Conservation (phyloP, 2,888 invertebrate genomes). For the Punctoribates punctum region DNA sequence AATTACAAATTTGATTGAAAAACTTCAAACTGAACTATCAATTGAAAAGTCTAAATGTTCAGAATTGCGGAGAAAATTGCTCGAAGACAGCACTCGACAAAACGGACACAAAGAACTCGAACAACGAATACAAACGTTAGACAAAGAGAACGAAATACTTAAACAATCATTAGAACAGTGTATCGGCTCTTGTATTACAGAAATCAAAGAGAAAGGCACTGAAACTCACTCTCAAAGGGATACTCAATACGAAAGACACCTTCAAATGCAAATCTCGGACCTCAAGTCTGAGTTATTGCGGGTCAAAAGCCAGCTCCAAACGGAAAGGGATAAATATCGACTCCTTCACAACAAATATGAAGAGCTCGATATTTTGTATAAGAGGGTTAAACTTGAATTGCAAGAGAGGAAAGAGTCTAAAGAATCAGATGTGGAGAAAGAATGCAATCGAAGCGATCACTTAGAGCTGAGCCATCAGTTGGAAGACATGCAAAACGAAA, state of each 20-base stretch:
- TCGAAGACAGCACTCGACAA: neutral
- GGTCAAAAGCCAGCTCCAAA: neutral
- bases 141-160: slow-evolving; percentile 42
- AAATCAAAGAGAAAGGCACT: neutral
- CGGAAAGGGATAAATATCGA: neutral
- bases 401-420: neutral
- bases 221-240: neutral
- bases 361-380: slow-evolving; percentile 1
- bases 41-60: slow-evolving; percentile 13
- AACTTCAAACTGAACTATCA: slow-evolving; percentile 18
- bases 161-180: slow-evolving; percentile 38
- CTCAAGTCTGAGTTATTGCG: neutral
- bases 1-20: slow-evolving; percentile 24
- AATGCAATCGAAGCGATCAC: slow-evolving; percentile 31
- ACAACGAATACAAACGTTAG: slow-evolving; percentile 38
- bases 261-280: slow-evolving; percentile 6
- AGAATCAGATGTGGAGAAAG: neutral
- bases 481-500: slow-evolving; percentile 17
- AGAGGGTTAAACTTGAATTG: neutral
- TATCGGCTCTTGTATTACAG: slow-evolving; percentile 39
- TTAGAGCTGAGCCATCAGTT: slow-evolving; percentile 23
- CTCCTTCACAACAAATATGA: neutral
- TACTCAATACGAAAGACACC: neutral
- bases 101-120: slow-evolving; percentile 37
- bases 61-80: slow-evolving; percentile 27